Percentiles rank a stretch among this genome's conserved stretches.
These are phyloP conservation scores for Nomada hirtipes DNA, from an alignment of 2,888 invertebrate genomes.

Conservation along the genomic window DNA sequence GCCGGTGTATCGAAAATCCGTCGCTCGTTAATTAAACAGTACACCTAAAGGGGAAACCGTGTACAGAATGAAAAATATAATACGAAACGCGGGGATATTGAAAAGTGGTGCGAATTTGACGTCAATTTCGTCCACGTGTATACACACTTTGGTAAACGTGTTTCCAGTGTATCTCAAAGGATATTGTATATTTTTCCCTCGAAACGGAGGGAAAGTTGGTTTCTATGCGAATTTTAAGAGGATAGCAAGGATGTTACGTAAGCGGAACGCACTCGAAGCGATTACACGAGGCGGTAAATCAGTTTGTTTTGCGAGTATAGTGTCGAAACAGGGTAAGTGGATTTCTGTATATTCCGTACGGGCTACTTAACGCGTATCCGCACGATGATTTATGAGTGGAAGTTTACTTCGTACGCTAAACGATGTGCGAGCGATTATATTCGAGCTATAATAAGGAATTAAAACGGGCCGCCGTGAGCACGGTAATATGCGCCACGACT, in stretches of 20 bases:
- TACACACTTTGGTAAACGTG: background rate
- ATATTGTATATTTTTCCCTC: background rate
- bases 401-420: slow-evolving; percentile 35
- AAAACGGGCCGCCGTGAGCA: slow-evolving; percentile 11
- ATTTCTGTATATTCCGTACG: slow-evolving; percentile 30
- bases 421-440: slow-evolving; percentile 42
- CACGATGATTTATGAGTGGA: slow-evolving; percentile 46
- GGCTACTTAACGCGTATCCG: slow-evolving; percentile 33
- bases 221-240: background rate
- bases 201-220: background rate
- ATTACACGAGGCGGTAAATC: slow-evolving; percentile 42
- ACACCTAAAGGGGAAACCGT: background rate
- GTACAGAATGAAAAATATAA: background rate
- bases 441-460: slow-evolving; percentile 35
- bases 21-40: slow-evolving; percentile 27
- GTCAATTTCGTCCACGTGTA: background rate
- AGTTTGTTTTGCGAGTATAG: slow-evolving; percentile 31
- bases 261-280: background rate
- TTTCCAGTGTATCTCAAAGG: background rate
- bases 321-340: slow-evolving; percentile 47
- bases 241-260: background rate
- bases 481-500: background rate
- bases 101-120: background rate
- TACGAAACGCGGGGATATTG: background rate
- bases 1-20: slow-evolving; percentile 5